Base-by-base conservation (phyloP, 2,797 vertebrate genomes). In the Sebastiscus albofasciatus region DNA sequence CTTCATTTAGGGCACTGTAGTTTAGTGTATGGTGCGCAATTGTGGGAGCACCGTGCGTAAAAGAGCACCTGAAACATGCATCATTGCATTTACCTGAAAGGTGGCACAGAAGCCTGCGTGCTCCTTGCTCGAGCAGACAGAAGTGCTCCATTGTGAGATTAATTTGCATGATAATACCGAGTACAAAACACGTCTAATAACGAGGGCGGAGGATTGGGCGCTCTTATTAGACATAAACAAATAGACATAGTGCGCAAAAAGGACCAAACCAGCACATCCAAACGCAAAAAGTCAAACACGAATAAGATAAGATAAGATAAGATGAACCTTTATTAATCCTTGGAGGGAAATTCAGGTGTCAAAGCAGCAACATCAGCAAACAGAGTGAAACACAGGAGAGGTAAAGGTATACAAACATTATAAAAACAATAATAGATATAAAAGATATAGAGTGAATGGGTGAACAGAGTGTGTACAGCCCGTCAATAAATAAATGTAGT, bases 121-220 rank as follows among this genome's bases (percentile, higher is more conserved):
- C 13, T 33, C 18, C 39, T 18, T 49, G n/a, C 16, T 36, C 2
- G 6, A 36, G 22, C 65, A 87, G 54, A 79, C 75, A 64, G 62
- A 58, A 24, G 69, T 62, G 58, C 55, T 71, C 76, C 34, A 75
- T 82, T 92, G 83, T 86, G 31, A 1, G 22, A 16, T 1, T 10
- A 0, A 93, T 94, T 93, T 91, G 81, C 91, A 93, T 89, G 55
- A 92, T 72, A 93, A 93, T 84, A 14, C 22, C 8, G 20, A 61
- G 64, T 69, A 74, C 82, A 85, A 72, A 83, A 75, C 82, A 49
- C 22, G 86, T 71, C 58, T 72, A 81, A 80, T 84, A 84, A 87
- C 73, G 34, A 84, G 82, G 83, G 26, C 84, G 58, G 65, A 58
- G 77, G 72, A 24, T 6, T 73, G 81, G 36, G 61, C n/a, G 52